Evolutionary conservation across 2,797 vertebrate species (phyloP).

Genomic region (Scyliorhinus canicula): DNA sequence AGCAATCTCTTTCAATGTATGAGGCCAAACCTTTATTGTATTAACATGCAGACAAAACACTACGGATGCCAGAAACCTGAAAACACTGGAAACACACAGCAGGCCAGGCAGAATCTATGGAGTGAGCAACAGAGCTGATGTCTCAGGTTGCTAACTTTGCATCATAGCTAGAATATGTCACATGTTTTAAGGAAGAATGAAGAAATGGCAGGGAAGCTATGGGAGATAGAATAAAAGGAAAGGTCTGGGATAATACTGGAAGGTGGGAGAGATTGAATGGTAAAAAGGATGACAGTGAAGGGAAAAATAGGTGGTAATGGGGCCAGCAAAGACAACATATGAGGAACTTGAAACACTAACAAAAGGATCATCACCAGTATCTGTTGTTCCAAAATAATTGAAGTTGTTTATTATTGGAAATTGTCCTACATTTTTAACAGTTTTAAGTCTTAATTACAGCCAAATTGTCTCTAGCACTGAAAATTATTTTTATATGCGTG

Average conservation of each 20-base stretch:
- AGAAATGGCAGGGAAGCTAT: background rate
- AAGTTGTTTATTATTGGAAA: too few relatives aligned
- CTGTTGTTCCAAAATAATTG: too few relatives aligned
- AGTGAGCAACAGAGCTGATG: background rate
- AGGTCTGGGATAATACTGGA: background rate
- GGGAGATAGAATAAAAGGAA: background rate
- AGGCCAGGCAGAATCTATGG: background rate
- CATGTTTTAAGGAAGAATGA: background rate
- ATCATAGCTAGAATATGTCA: background rate
- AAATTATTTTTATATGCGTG: too few relatives aligned
- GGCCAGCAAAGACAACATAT: background rate
- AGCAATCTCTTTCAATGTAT: background rate
- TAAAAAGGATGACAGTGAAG: background rate
- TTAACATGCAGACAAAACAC: background rate
- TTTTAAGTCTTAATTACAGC: too few relatives aligned
- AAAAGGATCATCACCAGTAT: background rate
- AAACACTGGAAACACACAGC: background rate
- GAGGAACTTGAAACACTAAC: background rate
- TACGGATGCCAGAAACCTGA: background rate
- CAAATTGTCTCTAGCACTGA: too few relatives aligned
- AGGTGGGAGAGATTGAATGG: background rate
- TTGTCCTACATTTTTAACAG: too few relatives aligned
- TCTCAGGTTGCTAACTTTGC: too few relatives aligned
- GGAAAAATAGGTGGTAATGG: background rate
- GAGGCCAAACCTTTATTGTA: background rate